phyloP scores from a whole-genome alignment of 2,888 invertebrate genomes.

The Zhengitettix transpicula region DNA sequence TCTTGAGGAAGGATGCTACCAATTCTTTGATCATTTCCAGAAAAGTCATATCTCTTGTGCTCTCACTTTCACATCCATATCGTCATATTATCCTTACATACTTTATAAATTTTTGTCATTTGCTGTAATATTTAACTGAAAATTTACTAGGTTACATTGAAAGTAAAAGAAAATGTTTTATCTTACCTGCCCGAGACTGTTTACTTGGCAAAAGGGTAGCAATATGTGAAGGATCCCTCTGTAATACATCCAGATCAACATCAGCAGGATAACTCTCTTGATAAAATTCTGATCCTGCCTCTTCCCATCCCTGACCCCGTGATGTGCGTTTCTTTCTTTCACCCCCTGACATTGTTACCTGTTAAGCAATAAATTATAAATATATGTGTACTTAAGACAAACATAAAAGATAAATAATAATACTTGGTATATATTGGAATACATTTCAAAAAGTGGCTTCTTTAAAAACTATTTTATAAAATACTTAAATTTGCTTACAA shows the following conservation, averaged over 20 bases:
- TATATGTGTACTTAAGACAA: no score
- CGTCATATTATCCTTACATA: no score
- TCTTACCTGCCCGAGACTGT: constrained; percentile 28
- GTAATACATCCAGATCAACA: constrained; percentile 46
- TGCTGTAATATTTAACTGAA: no score
- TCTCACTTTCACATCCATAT: no score
- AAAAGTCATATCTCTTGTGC: no score
- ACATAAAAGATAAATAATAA: no score
- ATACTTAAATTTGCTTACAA: no score
- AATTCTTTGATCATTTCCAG: no score
- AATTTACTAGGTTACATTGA: no score
- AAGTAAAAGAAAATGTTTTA: background rate
- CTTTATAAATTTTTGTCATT: no score
- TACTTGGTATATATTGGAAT: background rate
- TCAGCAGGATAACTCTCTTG: constrained; percentile 65
- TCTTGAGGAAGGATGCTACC: no score
- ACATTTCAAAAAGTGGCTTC: background rate
- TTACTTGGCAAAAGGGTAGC: constrained; percentile 65
- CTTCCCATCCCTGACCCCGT: constrained; percentile 58
- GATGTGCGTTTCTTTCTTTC: constrained; percentile 36
- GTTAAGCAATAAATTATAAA: background rate
- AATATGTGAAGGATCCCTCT: constrained; percentile 54
- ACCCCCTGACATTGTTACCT: constrained; percentile 38
- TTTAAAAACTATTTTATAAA: no score
- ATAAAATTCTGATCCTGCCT: constrained; percentile 71